phyloP scores from a whole-genome alignment of 2,797 vertebrate genomes.

The Lindbergichthys nudifrons region DNA sequence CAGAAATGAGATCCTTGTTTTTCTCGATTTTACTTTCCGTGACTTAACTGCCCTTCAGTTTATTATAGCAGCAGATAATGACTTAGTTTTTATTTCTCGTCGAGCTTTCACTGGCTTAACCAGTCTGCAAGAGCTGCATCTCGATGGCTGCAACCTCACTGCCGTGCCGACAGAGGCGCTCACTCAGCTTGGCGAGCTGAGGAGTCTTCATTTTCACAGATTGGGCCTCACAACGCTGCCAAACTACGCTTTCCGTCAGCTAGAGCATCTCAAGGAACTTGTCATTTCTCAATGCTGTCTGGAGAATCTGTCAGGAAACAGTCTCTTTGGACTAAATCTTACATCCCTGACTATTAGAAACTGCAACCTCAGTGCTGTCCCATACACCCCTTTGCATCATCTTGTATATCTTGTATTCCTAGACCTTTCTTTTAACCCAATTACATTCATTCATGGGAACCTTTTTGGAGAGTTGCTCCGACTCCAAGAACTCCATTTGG shows the following conservation, averaged over 20 bases:
- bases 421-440: conserved; percentile 91
- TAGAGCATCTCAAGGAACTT: conserved; percentile 83
- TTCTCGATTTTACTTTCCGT: conserved; percentile 88
- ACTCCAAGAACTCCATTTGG: conserved; percentile 88
- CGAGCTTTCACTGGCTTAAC: conserved; percentile 86
- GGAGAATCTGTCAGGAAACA: conserved; percentile 82
- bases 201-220: conserved; percentile 78
- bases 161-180: conserved; percentile 85
- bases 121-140: conserved; percentile 81
- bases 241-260: conserved; percentile 82
- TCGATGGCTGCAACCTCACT: conserved; percentile 89
- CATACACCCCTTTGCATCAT: conserved; percentile 84
- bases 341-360: conserved; percentile 86
- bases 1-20: conserved; percentile 88
- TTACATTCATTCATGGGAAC: conserved; percentile 79
- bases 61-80: conserved; percentile 85
- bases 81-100: conserved; percentile 87
- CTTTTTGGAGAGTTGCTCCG: conserved; percentile 81
- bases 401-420: conserved; percentile 87
- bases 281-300: conserved; percentile 84
- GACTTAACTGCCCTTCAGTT: conserved; percentile 82
- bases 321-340: conserved; percentile 88
- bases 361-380: conserved; percentile 86
- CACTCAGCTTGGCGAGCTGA: conserved; percentile 78
- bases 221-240: conserved; percentile 80